These are phyloP conservation scores for Champsocephalus gunnari DNA, from an alignment of 2,797 vertebrate genomes.

Conservation along the genomic window DNA sequence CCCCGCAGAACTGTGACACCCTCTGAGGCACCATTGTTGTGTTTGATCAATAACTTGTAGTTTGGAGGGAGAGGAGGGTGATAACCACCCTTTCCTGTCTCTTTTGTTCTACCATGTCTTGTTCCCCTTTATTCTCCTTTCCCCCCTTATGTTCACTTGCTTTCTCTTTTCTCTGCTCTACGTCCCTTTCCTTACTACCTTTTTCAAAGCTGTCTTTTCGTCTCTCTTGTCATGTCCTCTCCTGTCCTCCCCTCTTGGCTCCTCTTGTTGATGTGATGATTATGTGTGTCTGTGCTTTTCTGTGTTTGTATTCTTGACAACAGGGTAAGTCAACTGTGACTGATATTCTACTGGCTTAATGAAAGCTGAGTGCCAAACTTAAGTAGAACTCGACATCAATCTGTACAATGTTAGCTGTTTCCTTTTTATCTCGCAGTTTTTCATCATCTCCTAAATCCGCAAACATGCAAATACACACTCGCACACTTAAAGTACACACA, in stretches of 20 bases:
- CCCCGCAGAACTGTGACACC: constrained; percentile 81
- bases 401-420: constrained; percentile 72
- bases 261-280: constrained; percentile 75
- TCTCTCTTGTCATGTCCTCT: constrained; percentile 27
- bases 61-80: constrained; percentile 58
- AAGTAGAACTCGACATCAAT: constrained; percentile 77
- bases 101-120: not conserved
- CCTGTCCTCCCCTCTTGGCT: constrained; percentile 51
- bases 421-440: constrained; percentile 59
- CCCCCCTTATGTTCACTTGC: not conserved
- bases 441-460: constrained; percentile 45
- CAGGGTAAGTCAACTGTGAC: constrained; percentile 87
- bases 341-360: constrained; percentile 82
- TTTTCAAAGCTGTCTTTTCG: constrained; percentile 19
- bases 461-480: constrained; percentile 32
- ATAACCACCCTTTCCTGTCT: constrained; percentile 26
- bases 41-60: constrained; percentile 67
- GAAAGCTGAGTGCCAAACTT: constrained; percentile 86
- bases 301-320: constrained; percentile 85
- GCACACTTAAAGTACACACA: not conserved
- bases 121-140: not conserved
- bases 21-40: constrained; percentile 65
- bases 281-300: constrained; percentile 80
- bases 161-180: constrained; percentile 5
- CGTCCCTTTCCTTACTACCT: constrained; percentile 7